These are phyloP conservation scores for Myrmecobius fasciatus DNA, from an alignment of 2,113 vertebrate genomes.

Conservation along the genomic window DNA sequence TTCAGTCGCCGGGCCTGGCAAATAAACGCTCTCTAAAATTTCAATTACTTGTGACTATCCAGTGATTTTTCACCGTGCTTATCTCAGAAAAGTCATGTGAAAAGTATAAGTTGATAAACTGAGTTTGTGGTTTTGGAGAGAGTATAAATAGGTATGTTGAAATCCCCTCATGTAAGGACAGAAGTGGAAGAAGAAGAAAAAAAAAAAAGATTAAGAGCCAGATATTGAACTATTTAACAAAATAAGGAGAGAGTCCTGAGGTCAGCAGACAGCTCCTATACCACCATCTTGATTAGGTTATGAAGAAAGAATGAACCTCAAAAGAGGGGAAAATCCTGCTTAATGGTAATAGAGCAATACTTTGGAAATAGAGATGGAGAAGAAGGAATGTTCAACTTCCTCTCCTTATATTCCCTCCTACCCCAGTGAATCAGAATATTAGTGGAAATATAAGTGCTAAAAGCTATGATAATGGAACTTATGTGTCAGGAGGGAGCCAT, in stretches of 20 bases:
- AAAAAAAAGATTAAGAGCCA: not conserved
- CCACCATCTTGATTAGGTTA: not conserved
- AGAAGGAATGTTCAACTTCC: not conserved
- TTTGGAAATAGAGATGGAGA: not conserved
- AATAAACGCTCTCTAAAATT: too few relatives aligned
- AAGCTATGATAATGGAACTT: not conserved
- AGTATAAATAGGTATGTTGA: not conserved
- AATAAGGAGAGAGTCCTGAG: not conserved
- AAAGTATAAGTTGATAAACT: not conserved
- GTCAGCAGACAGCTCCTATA: not conserved
- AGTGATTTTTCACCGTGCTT: too few relatives aligned
- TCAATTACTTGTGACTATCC: too few relatives aligned
- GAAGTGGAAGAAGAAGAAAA: not conserved
- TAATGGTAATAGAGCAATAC: not conserved
- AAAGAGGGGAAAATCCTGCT: not conserved
- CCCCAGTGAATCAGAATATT: not conserved
- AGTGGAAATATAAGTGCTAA: not conserved
- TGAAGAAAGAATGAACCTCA: not conserved
- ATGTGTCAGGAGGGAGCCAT: not conserved
- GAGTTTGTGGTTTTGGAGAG: not conserved
- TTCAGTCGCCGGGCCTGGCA: too few relatives aligned
- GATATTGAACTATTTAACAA: not conserved
- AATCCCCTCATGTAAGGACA: not conserved
- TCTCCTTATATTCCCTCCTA: not conserved
- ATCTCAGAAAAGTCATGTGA: too few relatives aligned